Conservation (phyloP, 2,888 invertebrate species). For the Acronicta aceris region DNA sequence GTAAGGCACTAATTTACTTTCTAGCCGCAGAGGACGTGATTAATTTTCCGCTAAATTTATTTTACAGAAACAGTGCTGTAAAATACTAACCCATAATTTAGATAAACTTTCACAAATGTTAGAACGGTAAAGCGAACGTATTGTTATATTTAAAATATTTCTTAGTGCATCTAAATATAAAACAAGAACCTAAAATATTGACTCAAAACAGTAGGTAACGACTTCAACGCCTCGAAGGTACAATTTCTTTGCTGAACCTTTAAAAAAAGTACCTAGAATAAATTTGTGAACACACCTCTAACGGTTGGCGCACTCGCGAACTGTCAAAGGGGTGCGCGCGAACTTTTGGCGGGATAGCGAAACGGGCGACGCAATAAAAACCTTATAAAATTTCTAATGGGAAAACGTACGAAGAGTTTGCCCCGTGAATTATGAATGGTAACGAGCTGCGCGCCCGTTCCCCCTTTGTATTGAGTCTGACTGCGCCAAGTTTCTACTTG, state of each 20-base stretch:
- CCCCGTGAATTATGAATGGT: slow-evolving; percentile 88
- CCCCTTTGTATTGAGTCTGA: slow-evolving; percentile 65
- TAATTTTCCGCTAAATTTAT: slow-evolving; percentile 13
- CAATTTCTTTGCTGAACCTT: slow-evolving; percentile 41
- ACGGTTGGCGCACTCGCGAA: slow-evolving; percentile 59
- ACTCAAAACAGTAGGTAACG: slow-evolving; percentile 16
- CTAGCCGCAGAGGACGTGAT: neutral
- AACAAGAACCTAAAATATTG: slow-evolving; percentile 18
- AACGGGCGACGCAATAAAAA: slow-evolving; percentile 80
- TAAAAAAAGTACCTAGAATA: slow-evolving; percentile 55
- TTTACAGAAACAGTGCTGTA: neutral
- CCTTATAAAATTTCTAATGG: slow-evolving; percentile 88
- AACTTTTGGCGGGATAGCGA: slow-evolving; percentile 74
- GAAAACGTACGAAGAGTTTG: slow-evolving; percentile 88
- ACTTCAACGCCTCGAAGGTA: slow-evolving; percentile 27
- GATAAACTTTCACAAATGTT: neutral
- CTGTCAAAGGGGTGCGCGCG: slow-evolving; percentile 69
- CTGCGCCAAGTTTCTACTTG: slow-evolving; percentile 77
- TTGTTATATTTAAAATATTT: slow-evolving; percentile 2
- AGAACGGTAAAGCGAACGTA: neutral
- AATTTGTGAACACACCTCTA: slow-evolving; percentile 61
- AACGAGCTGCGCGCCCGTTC: slow-evolving; percentile 75
- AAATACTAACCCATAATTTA: neutral
- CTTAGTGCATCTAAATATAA: slow-evolving; percentile 6
- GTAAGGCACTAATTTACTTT: slow-evolving; percentile 5